phyloP scores from a whole-genome alignment of 1,140 invertebrate species.

The Trichonephila clavata region DNA sequence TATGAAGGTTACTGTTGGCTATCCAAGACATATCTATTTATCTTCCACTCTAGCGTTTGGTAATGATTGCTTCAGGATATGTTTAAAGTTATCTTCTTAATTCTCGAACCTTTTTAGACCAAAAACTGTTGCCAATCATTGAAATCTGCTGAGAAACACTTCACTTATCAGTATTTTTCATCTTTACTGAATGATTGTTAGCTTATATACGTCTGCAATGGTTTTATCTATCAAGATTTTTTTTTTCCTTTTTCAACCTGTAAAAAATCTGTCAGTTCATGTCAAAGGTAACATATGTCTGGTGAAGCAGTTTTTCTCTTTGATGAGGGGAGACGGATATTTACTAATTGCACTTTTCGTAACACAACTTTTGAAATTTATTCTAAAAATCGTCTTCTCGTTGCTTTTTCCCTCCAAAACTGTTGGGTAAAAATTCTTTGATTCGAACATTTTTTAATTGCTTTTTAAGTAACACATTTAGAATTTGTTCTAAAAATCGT shows the following conservation, averaged over 20 bases:
- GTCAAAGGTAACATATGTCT: not conserved
- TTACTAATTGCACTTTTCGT: conserved; percentile 7
- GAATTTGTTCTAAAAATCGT: not conserved
- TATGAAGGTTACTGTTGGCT: no score
- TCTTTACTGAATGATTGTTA: conserved; percentile 13
- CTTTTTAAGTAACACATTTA: not conserved
- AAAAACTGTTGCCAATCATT: not conserved
- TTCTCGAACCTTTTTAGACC: not conserved
- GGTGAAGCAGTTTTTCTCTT: not conserved
- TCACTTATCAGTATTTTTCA: conserved; percentile 4
- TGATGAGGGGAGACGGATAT: not conserved
- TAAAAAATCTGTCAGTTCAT: conserved; percentile 13
- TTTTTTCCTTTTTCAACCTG: conserved; percentile 17
- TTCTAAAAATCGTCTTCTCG: not conserved
- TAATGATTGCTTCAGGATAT: conserved; percentile 1
- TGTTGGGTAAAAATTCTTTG: not conserved
- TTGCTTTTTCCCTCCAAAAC: not conserved
- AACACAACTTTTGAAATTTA: not conserved
- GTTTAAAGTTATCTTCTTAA: not conserved
- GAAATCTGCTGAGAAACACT: conserved; percentile 6
- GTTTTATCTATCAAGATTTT: not conserved
- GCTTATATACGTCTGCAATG: conserved; percentile 10
- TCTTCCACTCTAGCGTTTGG: not conserved
- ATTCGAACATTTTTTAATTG: not conserved
- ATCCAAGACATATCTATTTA: not conserved